These are phyloP conservation scores for Papilio protenor DNA, from an alignment of 2,888 invertebrate species.

Conservation along the genomic window DNA sequence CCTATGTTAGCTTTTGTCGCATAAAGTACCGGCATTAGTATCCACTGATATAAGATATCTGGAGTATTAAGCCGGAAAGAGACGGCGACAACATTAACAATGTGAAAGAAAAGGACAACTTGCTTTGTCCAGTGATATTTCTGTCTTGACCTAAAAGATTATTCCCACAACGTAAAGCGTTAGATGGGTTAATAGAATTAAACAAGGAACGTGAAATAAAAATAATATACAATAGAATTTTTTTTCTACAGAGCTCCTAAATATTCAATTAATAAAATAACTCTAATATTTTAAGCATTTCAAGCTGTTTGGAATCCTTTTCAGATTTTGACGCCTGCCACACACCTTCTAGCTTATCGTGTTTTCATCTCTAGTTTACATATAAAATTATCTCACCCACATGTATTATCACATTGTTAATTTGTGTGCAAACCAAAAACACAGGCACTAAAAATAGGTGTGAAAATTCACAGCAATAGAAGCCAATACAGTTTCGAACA, in stretches of 20 bases:
- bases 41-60: slow-evolving; percentile 41
- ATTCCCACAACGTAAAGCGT: slow-evolving; percentile 27
- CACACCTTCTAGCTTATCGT: slow-evolving; percentile 4
- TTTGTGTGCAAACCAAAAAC: slow-evolving; percentile 46
- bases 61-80: slow-evolving; percentile 38
- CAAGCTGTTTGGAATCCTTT: background rate
- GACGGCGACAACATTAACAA: slow-evolving; percentile 11
- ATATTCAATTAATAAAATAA: too few species aligned
- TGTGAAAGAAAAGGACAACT: slow-evolving; percentile 26
- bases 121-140: slow-evolving; percentile 22
- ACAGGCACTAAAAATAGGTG: slow-evolving; percentile 45
- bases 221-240: background rate
- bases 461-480: slow-evolving; percentile 45
- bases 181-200: slow-evolving; percentile 36
- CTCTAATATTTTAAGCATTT: background rate
- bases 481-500: slow-evolving; percentile 40
- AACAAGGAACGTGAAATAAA: slow-evolving; percentile 25
- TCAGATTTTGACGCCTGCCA: background rate
- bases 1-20: slow-evolving; percentile 48
- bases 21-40: slow-evolving; percentile 45
- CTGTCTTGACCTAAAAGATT: slow-evolving; percentile 39
- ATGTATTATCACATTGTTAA: slow-evolving; percentile 27
- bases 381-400: slow-evolving; percentile 31
- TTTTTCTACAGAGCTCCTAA: background rate
- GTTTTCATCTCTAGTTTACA: slow-evolving; percentile 14